phyloP scores from a whole-genome alignment of 1,140 invertebrate species.

The Luehdorfia chinensis region DNA sequence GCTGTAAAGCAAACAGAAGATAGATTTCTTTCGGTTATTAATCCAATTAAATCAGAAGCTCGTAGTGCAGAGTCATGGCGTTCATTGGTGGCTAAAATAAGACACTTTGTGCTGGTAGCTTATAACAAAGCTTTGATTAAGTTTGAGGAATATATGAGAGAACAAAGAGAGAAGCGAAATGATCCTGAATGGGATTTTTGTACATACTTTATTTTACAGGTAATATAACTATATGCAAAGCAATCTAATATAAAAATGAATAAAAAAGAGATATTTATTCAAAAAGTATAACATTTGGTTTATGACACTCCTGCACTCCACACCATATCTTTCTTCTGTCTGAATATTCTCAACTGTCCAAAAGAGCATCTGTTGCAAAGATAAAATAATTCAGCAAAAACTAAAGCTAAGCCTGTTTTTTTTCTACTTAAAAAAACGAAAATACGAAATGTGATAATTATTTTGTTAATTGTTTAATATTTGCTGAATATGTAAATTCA shows the following conservation, averaged over 20 bases:
- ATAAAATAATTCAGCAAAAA: too few species aligned
- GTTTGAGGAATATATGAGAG: conserved; percentile 95
- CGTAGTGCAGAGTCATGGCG: conserved; percentile 94
- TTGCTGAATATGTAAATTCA: too few species aligned
- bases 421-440: too few species aligned
- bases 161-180: conserved; percentile 93
- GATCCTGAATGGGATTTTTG: conserved; percentile 95
- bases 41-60: conserved; percentile 92
- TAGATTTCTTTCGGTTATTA: conserved; percentile 93
- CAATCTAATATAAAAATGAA: too few species aligned
- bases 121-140: conserved; percentile 91
- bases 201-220: conserved; percentile 95
- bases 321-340: too few species aligned
- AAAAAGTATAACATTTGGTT: too few species aligned
- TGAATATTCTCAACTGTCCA: too few species aligned
- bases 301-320: too few species aligned
- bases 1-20: conserved; percentile 89
- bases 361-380: too few species aligned
- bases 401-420: too few species aligned
- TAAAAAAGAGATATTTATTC: not conserved
- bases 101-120: conserved; percentile 90
- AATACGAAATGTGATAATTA: too few species aligned
- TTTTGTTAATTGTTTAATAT: too few species aligned
- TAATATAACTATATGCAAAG: conserved; percentile 57
- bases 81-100: conserved; percentile 87